phyloP scores from a whole-genome alignment of 1,140 invertebrate species.

The Drosophila varians region DNA sequence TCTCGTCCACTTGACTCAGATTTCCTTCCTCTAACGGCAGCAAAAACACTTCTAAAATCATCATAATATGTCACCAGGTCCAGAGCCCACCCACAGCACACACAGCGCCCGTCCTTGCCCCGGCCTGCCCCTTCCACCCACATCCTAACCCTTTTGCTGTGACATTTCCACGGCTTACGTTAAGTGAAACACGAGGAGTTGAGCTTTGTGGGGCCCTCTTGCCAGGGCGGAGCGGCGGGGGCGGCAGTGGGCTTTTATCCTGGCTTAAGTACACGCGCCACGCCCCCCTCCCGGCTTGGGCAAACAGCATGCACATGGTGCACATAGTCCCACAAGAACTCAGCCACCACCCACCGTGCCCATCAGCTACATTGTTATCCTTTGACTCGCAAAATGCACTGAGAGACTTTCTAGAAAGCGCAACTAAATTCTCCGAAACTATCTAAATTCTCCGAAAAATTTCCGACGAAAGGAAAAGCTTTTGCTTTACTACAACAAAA shows the following conservation, averaged over 20 bases:
- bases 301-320: neutral
- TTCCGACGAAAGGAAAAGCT: too few relatives aligned
- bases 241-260: neutral
- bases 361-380: neutral
- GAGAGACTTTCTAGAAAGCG: neutral
- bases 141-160: neutral
- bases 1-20: slow-evolving; percentile 23
- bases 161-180: slow-evolving; percentile 15
- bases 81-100: neutral
- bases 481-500: too few relatives aligned
- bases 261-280: slow-evolving; percentile 24
- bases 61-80: slow-evolving; percentile 25
- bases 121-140: neutral
- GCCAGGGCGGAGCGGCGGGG: neutral
- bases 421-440: too few relatives aligned
- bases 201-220: slow-evolving; percentile 14
- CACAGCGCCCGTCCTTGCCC: too few relatives aligned
- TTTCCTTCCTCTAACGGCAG: neutral
- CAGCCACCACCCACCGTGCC: neutral
- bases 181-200: slow-evolving; percentile 42
- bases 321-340: neutral
- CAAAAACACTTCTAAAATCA: slow-evolving; percentile 3
- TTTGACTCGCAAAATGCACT: neutral
- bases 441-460: too few relatives aligned
- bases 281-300: neutral